A percentile compares a stretch with the other conserved stretches of the same genome.
phyloP scores from a whole-genome alignment of 2,797 vertebrate species.

The Mormyrus proboscirostris region DNA sequence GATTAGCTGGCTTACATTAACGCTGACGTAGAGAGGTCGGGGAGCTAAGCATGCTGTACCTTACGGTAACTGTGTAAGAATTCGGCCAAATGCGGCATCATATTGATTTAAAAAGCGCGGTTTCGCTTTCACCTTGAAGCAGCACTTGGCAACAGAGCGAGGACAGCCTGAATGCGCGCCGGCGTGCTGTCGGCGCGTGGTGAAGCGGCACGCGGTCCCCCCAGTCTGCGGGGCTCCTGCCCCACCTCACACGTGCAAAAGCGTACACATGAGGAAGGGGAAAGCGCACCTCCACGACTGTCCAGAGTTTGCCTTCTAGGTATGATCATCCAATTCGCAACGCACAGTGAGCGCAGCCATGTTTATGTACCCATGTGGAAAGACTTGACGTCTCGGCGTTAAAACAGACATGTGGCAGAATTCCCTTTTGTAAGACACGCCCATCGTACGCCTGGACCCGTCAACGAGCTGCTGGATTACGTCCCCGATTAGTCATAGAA shows the following conservation, averaged over 20 bases:
- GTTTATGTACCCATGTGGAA: constrained; percentile 27
- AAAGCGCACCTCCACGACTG: not conserved
- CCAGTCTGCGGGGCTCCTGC: not conserved
- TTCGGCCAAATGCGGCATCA: not conserved
- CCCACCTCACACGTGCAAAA: not conserved
- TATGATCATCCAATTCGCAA: not conserved
- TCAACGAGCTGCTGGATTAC: not conserved
- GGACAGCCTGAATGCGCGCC: not conserved
- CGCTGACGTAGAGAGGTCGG: not conserved
- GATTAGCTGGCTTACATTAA: not conserved
- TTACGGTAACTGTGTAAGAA: not conserved
- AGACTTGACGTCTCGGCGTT: not conserved
- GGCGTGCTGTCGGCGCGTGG: not conserved
- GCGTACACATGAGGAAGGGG: not conserved
- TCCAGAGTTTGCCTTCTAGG: constrained; percentile 15
- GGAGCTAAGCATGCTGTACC: not conserved
- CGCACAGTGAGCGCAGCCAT: not conserved
- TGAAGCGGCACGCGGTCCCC: not conserved
- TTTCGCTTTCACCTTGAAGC: not conserved
- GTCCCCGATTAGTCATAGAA: not conserved
- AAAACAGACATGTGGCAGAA: not conserved
- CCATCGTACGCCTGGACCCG: not conserved
- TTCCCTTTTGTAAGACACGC: not conserved
- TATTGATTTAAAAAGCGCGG: not conserved
- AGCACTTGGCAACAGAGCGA: not conserved